phyloP scores from a whole-genome alignment of 2,888 invertebrate species.

The Hanleya hanleyi region DNA sequence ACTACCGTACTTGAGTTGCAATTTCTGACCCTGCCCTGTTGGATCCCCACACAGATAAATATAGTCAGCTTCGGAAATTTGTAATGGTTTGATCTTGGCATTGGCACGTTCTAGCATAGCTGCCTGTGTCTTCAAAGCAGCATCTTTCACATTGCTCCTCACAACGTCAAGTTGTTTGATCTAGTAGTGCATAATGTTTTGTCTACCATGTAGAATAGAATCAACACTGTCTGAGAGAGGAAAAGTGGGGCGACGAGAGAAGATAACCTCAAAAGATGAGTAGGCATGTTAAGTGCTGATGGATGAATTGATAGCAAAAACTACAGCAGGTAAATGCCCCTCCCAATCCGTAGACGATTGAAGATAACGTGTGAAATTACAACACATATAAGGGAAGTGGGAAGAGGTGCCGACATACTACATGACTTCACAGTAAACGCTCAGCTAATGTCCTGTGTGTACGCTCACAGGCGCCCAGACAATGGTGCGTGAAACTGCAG shows the following conservation, averaged over 20 bases:
- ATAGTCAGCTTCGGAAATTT: constrained; percentile 31
- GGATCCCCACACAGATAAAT: constrained; percentile 33
- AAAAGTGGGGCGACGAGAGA: neutral
- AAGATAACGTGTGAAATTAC: neutral
- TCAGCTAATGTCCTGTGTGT: neutral
- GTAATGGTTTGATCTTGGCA: constrained; percentile 4
- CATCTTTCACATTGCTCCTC: neutral
- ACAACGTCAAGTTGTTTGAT: neutral
- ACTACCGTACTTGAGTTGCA: constrained; percentile 30
- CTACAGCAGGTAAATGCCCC: neutral
- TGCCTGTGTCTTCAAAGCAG: constrained; percentile 7
- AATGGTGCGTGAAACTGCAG: constrained; percentile 4
- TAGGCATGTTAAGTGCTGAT: neutral
- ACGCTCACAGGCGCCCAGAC: neutral
- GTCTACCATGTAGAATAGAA: neutral
- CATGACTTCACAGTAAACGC: too few species aligned
- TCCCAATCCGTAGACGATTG: neutral
- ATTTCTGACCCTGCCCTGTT: constrained; percentile 29
- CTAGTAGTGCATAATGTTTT: neutral
- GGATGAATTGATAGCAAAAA: constrained; percentile 3
- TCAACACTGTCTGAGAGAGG: neutral
- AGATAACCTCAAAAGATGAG: constrained; percentile 19
- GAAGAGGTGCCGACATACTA: too few species aligned
- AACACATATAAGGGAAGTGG: too few species aligned
- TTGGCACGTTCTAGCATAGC: constrained; percentile 18